phyloP scores from a whole-genome alignment of 2,797 vertebrate species.

The Notoglanidium macrostoma region DNA sequence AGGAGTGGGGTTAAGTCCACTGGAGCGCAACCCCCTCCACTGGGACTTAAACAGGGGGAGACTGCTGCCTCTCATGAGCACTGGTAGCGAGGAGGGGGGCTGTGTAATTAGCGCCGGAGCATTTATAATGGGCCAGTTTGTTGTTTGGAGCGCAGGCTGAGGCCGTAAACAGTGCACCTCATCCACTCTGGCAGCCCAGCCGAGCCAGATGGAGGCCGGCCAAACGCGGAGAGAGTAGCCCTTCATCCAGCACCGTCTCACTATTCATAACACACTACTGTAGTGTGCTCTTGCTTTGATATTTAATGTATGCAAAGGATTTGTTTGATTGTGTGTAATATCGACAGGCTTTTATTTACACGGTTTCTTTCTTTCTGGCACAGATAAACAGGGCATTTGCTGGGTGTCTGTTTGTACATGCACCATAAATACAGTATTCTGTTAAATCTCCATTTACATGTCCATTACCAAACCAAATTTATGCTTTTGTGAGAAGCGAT shows the following conservation, averaged over 20 bases:
- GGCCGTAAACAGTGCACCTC: slow-evolving; percentile 69
- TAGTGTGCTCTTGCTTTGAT: slow-evolving; percentile 47
- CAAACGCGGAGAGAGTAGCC: slow-evolving; percentile 24
- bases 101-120: slow-evolving; percentile 45
- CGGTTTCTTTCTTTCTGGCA: slow-evolving; percentile 42
- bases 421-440: background rate
- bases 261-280: slow-evolving; percentile 29
- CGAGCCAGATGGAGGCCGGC: slow-evolving; percentile 48
- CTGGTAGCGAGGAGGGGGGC: background rate
- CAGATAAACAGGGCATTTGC: background rate
- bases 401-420: background rate
- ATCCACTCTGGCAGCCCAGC: slow-evolving; percentile 32
- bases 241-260: slow-evolving; percentile 20
- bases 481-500: background rate
- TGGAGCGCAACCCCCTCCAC: slow-evolving; percentile 24
- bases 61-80: slow-evolving; percentile 8
- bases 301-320: slow-evolving; percentile 56
- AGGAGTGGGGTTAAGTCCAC: slow-evolving; percentile 40
- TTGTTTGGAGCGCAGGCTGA: slow-evolving; percentile 70
- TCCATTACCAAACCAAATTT: background rate
- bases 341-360: background rate
- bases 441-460: background rate
- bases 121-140: slow-evolving; percentile 72
- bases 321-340: slow-evolving; percentile 1
- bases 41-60: slow-evolving; percentile 38